phyloP scores from a whole-genome alignment of 2,797 vertebrate genomes.

The Gobio occitaniae region DNA sequence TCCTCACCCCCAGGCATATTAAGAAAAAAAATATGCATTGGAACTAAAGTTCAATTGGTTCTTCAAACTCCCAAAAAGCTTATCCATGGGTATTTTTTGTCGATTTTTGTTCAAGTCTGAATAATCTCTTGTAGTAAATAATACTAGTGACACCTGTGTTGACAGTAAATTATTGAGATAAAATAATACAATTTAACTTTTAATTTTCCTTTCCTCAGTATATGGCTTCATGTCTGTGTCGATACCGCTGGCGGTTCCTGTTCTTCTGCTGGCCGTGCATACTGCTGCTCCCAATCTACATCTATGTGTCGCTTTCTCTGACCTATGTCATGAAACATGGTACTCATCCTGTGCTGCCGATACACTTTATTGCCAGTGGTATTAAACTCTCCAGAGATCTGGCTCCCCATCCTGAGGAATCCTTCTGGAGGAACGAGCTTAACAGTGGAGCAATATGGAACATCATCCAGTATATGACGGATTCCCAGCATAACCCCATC shows the following conservation, averaged over 20 bases:
- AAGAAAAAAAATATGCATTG: too few relatives aligned
- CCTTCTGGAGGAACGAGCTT: slow-evolving; percentile 70
- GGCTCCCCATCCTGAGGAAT: slow-evolving; percentile 44
- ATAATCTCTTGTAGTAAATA: background rate
- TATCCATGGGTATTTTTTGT: background rate
- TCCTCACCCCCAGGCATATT: too few relatives aligned
- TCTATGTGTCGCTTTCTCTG: slow-evolving; percentile 43
- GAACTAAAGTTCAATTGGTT: too few relatives aligned
- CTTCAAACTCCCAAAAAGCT: too few relatives aligned
- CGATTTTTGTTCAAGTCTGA: background rate
- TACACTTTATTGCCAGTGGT: slow-evolving; percentile 62
- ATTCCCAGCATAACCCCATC: slow-evolving; percentile 72
- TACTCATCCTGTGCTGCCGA: background rate
- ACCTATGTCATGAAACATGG: slow-evolving; percentile 29
- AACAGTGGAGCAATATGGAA: slow-evolving; percentile 71
- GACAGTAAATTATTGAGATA: background rate
- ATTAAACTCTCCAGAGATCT: background rate
- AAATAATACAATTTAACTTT: background rate
- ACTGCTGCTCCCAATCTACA: slow-evolving; percentile 59
- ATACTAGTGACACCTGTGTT: background rate
- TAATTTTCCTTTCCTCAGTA: slow-evolving; percentile 59
- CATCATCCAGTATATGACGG: slow-evolving; percentile 67
- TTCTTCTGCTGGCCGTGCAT: slow-evolving; percentile 68
- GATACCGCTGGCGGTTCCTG: slow-evolving; percentile 56
- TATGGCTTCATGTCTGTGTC: slow-evolving; percentile 66